Evolutionary conservation across 2,888 invertebrate genomes (phyloP), one percentile per base, ranked within the genome.

Genomic region (Cantharis rustica): DNA sequence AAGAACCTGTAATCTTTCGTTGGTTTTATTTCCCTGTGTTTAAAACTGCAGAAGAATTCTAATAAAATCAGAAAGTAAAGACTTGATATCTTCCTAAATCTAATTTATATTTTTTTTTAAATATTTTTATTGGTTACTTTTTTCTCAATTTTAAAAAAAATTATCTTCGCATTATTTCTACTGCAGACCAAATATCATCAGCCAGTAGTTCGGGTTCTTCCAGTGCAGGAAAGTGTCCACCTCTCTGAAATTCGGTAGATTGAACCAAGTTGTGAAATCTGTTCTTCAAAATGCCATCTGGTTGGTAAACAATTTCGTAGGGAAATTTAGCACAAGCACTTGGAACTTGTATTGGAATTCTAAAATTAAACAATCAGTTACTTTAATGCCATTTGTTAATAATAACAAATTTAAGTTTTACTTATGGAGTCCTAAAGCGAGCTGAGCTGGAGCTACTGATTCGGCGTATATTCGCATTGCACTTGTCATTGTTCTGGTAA

Each of bases 221-320:
- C 73, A 96, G 88, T 0, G 96, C 95, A 0, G 94, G 94, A 86
- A 96, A 98, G 85, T 97, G 97, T 0, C 97, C 97, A 1, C 96
- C 96, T 1, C 91, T 89, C 0, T 90, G 88, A 47, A 93, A 90
- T 61, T 93, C 89, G 0, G 91, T 93, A 81, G 92, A 92, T 70
- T 93, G 93, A 5, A 95, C 88, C 71, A 96, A 86, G 86, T 95
- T 94, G 16, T 84, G 85, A 85, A 89, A 95, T 81, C 91, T 92
- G 0, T 90, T 85, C 61, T 88, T 87, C 2, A 95, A 83, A 4
- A 93, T 85, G 31, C 86, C 88, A 81, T 94, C 92, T 0, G 94
- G 90, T 15, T 88, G 85, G 79, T 91, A 91, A 0, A 88, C 64
- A 0, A 95, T 17, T 81, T 96, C 96, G 80, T 94, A 82, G 4